Base-by-base conservation (phyloP, 2,888 invertebrate genomes). In the Melinopterus prodromus region DNA sequence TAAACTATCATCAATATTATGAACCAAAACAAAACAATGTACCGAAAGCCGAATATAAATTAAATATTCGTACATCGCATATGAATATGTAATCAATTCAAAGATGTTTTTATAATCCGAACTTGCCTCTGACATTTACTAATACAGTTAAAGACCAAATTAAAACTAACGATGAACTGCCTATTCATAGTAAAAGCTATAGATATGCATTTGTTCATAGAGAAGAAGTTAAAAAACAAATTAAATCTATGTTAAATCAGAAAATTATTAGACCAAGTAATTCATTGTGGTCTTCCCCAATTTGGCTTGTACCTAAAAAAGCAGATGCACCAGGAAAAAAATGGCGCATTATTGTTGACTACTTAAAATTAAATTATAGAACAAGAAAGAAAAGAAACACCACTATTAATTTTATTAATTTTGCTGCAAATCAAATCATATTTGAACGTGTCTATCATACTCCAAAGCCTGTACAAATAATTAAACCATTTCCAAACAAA, bases 141-240 rank as follows among this genome's bases (percentile, higher is more conserved):
- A n/a, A 2, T 86, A 16, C 83, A 77, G 80, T 86, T 7, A 85
- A 86, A 82, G 86, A 87, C 70, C 6, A 76, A 53, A 87, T 85
- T 16, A 83, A 81, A 77, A 86, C 85, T 6, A 82, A 79, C 70
- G 83, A 86, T 72, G 83, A 85, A 69, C n/a, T n/a, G n/a, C n/a
- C n/a, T n/a, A n/a, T n/a, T n/a, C n/a, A n/a, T n/a, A n/a, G n/a
- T n/a, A n/a, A n/a, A n/a, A n/a, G n/a, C n/a, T n/a, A n/a, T 80
- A 71, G 85, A 16, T 86, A 86, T 76, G 86, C 86, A 1, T 79
- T 84, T 70, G 15, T 86, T 6, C 84, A 86, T 79, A 85, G 85
- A 80, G 69, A 82, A 70, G 85, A 87, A 83, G 83, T 86, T 4
- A 76, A 83, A 69, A 83, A 72, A 53, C 84, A 87, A 81, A 84